Base-by-base conservation (phyloP, 2,113 vertebrate genomes). In the Pseudopodoces humilis region DNA sequence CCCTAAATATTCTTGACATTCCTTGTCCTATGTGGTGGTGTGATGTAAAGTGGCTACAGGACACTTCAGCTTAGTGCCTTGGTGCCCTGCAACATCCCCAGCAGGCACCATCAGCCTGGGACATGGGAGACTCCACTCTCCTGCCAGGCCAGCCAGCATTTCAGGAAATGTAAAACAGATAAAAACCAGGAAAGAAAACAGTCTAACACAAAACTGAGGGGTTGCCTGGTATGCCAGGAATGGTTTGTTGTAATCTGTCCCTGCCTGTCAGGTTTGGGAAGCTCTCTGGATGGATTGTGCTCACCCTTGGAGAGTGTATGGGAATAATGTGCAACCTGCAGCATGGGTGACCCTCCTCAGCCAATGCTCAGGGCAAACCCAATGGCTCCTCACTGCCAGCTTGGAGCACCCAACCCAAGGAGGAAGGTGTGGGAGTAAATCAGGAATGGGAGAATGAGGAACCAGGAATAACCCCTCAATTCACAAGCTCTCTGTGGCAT, bases 271-370 rank as follows among this genome's bases (percentile, higher is more conserved):
- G 46, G 55, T 94, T 81, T 68, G 58, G 46, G 49, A 86, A 92
- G 69, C 18, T 82, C 49, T 79, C 49, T 79, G 67, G 28, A 39
- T 89, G 37, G 43, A 50, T 41, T 0, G 1, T 47, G 30, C 37
- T 87, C 10, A 41, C 47, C n/a, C 31, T 55, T 25, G 35, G 39
- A 81, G 60, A 68, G 49, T 0, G 0, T 27, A 15, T 2, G 4
- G 53, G 24, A 75, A 46, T 37, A 83, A 62, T 0, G 2, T 19
- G 49, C 35, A 75, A 43, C 35, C 33, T 74, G 62, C 43, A 77
- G 43, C n/a, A n/a, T 4, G 18, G 19, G 58, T 31, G 49, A 86
- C 10, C 14, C 49, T 85, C 35, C 67, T 15, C 69, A 62, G 58
- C 25, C 89, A 71, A 28, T 2, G 33, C 78, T 55, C 75, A 70